Conservation (phyloP, 2,888 invertebrate genomes). For the Daptonema setosum region DNA sequence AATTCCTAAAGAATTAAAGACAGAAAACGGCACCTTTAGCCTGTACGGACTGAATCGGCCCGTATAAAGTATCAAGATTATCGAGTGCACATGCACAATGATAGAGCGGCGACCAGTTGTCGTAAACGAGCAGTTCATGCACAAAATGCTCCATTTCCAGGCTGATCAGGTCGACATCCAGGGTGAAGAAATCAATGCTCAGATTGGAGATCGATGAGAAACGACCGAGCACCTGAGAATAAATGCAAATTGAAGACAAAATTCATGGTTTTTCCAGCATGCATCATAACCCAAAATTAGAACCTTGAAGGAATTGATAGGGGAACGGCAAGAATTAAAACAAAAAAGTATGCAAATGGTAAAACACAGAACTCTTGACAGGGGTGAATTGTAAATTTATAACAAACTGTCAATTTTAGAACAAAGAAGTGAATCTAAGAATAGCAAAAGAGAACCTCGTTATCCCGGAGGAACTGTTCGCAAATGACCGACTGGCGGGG, state of each 20-base stretch:
- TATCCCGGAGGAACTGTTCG: not conserved
- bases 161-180: constrained; percentile 3
- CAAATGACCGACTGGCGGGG: not conserved
- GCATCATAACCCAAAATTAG: too few species aligned
- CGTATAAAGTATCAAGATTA: constrained; percentile 2
- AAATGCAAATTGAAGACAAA: not conserved
- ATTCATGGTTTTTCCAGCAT: too few species aligned
- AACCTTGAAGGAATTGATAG: too few species aligned
- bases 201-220: constrained; percentile 4
- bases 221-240: not conserved
- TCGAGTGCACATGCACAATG: not conserved
- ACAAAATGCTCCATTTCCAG: constrained; percentile 2
- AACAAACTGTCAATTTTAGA: too few species aligned
- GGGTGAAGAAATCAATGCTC: constrained; percentile 1
- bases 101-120: not conserved
- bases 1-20: too few species aligned
- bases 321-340: too few species aligned
- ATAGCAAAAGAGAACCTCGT: too few species aligned
- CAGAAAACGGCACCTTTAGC: not conserved
- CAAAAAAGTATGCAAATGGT: too few species aligned
- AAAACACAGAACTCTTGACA: too few species aligned
- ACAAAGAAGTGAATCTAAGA: too few species aligned
- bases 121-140: not conserved
- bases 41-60: not conserved
- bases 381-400: too few species aligned